phyloP scores from a whole-genome alignment of 2,797 vertebrate species.

The Chaetodon trifasciatus region DNA sequence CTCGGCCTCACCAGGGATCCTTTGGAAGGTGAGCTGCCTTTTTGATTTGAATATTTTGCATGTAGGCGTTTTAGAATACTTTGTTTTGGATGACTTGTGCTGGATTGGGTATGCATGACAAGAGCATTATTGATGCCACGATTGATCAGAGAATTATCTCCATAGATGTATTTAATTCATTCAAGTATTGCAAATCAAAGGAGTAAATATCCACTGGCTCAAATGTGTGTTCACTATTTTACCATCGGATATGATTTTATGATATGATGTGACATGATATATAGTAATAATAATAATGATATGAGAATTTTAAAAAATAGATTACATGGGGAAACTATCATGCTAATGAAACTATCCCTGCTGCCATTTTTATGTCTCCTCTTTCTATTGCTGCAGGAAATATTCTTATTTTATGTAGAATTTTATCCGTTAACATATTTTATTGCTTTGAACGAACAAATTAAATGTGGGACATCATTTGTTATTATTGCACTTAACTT shows the following conservation, averaged over 20 bases:
- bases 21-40: constrained; percentile 87
- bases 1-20: constrained; percentile 95
- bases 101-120: neutral
- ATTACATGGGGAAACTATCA: neutral
- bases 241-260: neutral
- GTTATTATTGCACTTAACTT: neutral
- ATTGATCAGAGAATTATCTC: neutral
- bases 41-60: neutral
- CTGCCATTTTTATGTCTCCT: neutral
- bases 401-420: neutral
- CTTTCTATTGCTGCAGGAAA: neutral
- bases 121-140: neutral
- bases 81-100: neutral
- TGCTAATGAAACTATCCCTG: neutral
- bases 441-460: neutral
- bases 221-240: neutral
- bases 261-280: no score
- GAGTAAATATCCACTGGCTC: neutral
- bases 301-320: no score
- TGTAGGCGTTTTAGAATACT: neutral
- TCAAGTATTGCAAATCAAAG: no score
- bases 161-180: neutral
- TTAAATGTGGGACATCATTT: neutral
- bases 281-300: no score
- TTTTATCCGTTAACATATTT: neutral